Base-by-base conservation (phyloP, 2,113 vertebrate species). In the Serilophus lunatus region DNA sequence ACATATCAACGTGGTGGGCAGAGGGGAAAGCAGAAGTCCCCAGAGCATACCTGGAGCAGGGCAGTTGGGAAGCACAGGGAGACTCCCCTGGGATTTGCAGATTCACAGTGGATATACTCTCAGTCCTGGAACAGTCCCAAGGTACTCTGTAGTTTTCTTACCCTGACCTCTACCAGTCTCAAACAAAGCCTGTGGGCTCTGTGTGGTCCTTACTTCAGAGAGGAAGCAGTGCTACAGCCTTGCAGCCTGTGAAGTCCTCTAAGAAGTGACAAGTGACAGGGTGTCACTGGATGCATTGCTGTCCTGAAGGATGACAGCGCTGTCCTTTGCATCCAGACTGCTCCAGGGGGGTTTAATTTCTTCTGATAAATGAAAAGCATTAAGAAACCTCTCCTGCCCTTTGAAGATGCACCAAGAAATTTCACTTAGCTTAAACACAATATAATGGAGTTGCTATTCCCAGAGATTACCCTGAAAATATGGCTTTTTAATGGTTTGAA, bases 391-490 rank as follows among this genome's bases (percentile, higher is more conserved):
- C 87, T 94, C 76, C 82, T 96, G 92, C 68, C 79, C 92, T 94
- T 96, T 91, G 71, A 88, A 84, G 82, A 78, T 33, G 28, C 53
- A 79, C 33, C 60, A 74, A 75, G 88, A 83, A 86, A 93, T 78
- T 81, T 83, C 79, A 44, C 68, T 88, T 47, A 16, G 20, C n/a
- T 51, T 64, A 74, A 81, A 49, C 64, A 82, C 64, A 9, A 9
- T 75, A 17, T 78, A 86, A 94, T 64, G 64, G 68, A 18, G 70
- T 78, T 83, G 79, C 78, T 88, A 69, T 79, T 91, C 82, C 79
- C 17, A 3, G 61, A 95, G 82, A 88, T 84, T 82, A 70, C 63
- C 74, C 88, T 85, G 69, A 69, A 93, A 96, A 92, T 78, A 95
- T 69, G 92, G 59, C 66, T 82, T 86, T 72, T 54, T 71, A 90